Conservation (phyloP, 2,113 vertebrate species). For the Ascaphus truei region DNA sequence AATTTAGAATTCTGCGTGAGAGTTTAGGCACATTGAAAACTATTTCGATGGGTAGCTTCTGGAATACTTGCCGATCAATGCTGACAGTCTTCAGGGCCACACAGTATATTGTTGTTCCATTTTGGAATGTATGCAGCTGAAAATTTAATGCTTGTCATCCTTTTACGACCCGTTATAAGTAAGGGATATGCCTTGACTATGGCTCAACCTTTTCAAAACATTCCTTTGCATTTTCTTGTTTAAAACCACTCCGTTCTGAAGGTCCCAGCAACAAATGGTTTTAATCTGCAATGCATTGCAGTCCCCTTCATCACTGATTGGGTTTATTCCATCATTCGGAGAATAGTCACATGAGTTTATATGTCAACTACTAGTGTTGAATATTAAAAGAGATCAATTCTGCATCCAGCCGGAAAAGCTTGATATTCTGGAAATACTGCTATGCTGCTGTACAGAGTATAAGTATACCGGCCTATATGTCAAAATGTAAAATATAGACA, state of each 20-base stretch:
- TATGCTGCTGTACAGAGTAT: neutral
- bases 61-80: neutral
- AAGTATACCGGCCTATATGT: slow-evolving; percentile 14
- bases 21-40: neutral
- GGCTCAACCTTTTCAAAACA: neutral
- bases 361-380: neutral
- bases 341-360: neutral
- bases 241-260: neutral
- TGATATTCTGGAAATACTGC: slow-evolving; percentile 8
- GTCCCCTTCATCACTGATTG: neutral
- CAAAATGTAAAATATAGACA: neutral
- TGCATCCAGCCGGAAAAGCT: neutral
- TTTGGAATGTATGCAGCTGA: neutral
- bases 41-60: neutral
- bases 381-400: slow-evolving; percentile 23
- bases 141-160: neutral
- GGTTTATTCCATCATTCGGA: neutral
- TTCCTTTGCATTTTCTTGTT: neutral
- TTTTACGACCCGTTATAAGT: neutral
- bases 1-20: neutral
- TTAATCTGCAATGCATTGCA: neutral
- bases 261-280: slow-evolving; percentile 6
- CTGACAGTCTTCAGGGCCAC: neutral
- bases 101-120: neutral
- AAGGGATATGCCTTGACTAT: neutral